Conservation (phyloP, 2,113 vertebrate species). For the Ictalurus punctatus region DNA sequence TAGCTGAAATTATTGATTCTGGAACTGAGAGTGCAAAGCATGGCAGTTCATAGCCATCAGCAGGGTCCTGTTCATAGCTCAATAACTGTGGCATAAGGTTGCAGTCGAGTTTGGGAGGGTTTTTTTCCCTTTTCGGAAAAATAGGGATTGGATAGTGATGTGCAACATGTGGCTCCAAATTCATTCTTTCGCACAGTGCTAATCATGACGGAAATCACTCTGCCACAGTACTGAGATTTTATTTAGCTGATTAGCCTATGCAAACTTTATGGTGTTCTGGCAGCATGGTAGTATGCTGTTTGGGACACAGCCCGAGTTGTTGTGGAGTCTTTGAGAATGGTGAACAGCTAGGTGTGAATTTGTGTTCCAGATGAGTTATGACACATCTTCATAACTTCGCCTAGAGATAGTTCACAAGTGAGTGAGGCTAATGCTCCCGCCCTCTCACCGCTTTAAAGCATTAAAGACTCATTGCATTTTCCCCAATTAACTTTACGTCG, state of each 20-base stretch:
- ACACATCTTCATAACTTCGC: neutral
- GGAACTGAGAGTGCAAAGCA: neutral
- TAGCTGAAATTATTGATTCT: neutral
- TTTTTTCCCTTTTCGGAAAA: no score
- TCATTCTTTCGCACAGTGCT: no score
- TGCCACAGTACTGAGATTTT: no score
- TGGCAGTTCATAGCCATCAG: no score
- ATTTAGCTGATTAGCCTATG: no score
- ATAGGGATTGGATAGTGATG: no score
- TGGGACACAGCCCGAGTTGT: neutral
- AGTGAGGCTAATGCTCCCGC: neutral
- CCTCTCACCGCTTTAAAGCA: neutral
- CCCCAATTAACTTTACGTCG: conserved; percentile 68
- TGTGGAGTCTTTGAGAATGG: neutral
- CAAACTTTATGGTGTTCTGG: neutral
- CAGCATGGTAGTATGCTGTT: neutral
- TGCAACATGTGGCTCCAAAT: no score
- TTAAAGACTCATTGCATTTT: conserved; percentile 43
- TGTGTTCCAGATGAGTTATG: neutral
- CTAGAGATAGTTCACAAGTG: neutral
- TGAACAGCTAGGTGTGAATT: neutral
- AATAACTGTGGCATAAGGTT: no score
- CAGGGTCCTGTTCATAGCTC: no score
- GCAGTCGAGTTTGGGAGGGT: no score
- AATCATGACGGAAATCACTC: no score